Evolutionary conservation across 2,113 vertebrate species (phyloP), one percentile per base, ranked within the genome.

Genomic region (Chionomys nivalis): DNA sequence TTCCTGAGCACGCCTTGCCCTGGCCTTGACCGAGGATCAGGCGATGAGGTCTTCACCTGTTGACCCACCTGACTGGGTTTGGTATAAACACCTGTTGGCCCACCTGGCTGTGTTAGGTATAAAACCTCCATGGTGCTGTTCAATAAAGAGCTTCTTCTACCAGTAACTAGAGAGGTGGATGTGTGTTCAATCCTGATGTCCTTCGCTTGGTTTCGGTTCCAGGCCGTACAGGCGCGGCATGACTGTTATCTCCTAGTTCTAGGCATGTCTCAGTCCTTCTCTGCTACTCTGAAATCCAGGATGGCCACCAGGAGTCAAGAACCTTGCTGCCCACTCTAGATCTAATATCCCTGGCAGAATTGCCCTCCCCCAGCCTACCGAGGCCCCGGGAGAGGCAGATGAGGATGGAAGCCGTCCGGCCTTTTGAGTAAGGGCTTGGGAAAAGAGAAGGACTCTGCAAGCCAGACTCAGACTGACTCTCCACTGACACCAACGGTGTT

Each of bases 381-480:
- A 52, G 75, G 39, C 28, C 65, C 65, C 3, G 1, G 13, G 47
- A 85, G 72, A 86, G 75, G 88, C 52, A n/a, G 52, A 52, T 58
- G 26, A 28, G 55, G 19, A 21, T 66, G 17, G 70, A 39, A 24
- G 24, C 70, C 61, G 4, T 55, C 70, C 87, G 91, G 72, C 14
- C 26, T 89, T 89, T 31, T 94, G 90, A 73, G 31, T 83, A 31
- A 76, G 61, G 42, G 39, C 81, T 97, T 52, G 17, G 73, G 73
- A 52, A 91, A 65, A 28, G 39, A 83, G 58, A 90, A 75, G 76
- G 52, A 68, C 17, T 52, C 72, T 65, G 12, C 14, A 58, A 49
- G 79, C 49, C 12, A 58, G 70, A 94, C 49, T 26, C 70, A 86
- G 47, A 19, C 24, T 8, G 3, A 1, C 10, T 2, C 23, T 89